Percentiles rank a stretch among this genome's conserved stretches.
Conservation (phyloP, 2,113 vertebrate species). For the Motacilla alba region DNA sequence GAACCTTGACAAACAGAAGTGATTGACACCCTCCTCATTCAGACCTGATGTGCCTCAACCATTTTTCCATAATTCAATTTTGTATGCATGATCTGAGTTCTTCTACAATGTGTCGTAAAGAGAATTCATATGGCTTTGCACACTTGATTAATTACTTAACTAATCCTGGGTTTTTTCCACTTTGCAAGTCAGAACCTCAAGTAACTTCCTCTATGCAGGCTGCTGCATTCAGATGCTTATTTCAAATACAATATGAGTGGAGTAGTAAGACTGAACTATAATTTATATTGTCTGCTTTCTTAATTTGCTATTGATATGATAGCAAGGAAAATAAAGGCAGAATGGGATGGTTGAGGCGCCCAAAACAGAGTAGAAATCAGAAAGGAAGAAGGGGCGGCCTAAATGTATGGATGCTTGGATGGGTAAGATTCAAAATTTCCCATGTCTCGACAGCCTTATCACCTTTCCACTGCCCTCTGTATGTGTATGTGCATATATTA, state of each 20-base stretch:
- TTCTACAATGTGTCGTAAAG: neutral
- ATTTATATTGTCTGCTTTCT: neutral
- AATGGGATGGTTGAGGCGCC: neutral
- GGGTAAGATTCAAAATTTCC: neutral
- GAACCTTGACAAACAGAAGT: constrained; percentile 7
- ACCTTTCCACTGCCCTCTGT: neutral
- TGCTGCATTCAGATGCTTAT: neutral
- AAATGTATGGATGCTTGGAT: neutral
- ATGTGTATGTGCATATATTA: neutral
- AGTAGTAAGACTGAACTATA: neutral
- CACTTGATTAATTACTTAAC: constrained; percentile 43
- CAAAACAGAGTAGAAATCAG: neutral
- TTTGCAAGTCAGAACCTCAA: neutral
- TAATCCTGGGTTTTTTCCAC: neutral
- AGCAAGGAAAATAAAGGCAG: neutral
- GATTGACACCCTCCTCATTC: constrained; percentile 2
- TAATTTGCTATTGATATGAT: neutral
- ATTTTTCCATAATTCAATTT: constrained; percentile 5
- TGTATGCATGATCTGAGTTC: constrained; percentile 21
- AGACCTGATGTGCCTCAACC: neutral
- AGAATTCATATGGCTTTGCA: constrained; percentile 29
- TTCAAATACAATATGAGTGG: neutral
- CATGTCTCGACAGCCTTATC: neutral
- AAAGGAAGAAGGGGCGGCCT: neutral
- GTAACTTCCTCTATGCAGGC: neutral